A percentile compares a stretch with the other conserved stretches of the same genome.
Conservation (phyloP, 2,888 invertebrate species). For the Beris chalybata region DNA sequence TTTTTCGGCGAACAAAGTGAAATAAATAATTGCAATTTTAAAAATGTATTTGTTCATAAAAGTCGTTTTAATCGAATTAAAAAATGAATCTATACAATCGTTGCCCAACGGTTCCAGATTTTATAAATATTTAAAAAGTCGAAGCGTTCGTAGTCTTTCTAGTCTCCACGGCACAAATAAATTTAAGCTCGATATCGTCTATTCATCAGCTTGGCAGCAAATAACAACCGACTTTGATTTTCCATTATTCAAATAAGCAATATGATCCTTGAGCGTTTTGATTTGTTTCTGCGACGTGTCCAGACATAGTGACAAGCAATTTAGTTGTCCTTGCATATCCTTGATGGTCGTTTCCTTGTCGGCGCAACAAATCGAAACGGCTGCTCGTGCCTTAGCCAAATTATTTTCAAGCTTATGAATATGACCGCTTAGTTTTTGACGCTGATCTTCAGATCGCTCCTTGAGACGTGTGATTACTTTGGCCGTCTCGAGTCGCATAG, state of each 20-base stretch:
- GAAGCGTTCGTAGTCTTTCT: too few relatives aligned
- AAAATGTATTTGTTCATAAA: too few relatives aligned
- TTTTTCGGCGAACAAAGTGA: too few relatives aligned
- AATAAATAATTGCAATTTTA: too few relatives aligned
- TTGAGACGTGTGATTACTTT: slow-evolving; percentile 49
- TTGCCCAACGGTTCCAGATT: too few relatives aligned
- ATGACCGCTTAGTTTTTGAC: slow-evolving; percentile 49
- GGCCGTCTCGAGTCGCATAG: slow-evolving; percentile 46
- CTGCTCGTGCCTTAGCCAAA: slow-evolving; percentile 51
- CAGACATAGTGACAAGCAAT: slow-evolving; percentile 51
- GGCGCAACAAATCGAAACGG: slow-evolving; percentile 48
- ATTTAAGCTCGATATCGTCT: not conserved
- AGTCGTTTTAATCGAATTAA: too few relatives aligned
- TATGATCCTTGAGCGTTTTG: slow-evolving; percentile 50
- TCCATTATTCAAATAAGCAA: slow-evolving; percentile 46
- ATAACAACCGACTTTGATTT: slow-evolving; percentile 16
- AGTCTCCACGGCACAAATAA: too few relatives aligned
- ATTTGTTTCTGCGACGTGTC: slow-evolving; percentile 55
- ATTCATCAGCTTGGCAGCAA: slow-evolving; percentile 17
- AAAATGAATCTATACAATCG: too few relatives aligned
- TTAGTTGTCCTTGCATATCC: slow-evolving; percentile 52
- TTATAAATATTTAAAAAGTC: too few relatives aligned
- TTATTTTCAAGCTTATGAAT: slow-evolving; percentile 52
- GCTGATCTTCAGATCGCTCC: slow-evolving; percentile 51
- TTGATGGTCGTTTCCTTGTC: slow-evolving; percentile 53